A percentile compares a stretch with the other conserved stretches of the same genome.
Conservation (phyloP, 2,797 vertebrate genomes). For the Alauda arvensis region DNA sequence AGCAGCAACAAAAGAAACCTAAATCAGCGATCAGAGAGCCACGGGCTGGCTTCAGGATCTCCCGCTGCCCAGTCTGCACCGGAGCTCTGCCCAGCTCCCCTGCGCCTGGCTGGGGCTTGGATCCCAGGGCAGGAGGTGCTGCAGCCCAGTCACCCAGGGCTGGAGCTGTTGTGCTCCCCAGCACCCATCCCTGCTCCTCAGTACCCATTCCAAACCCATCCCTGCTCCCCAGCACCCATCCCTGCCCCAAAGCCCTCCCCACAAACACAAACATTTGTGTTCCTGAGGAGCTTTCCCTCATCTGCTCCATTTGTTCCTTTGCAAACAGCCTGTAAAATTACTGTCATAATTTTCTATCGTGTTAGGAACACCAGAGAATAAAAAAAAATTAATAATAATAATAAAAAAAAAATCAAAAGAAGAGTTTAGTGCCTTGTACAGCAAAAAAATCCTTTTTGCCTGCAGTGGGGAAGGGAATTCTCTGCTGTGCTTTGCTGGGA, state of each 20-base stretch:
- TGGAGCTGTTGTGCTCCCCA: not conserved
- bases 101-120: not conserved
- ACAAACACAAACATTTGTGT: not conserved
- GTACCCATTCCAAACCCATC: not conserved
- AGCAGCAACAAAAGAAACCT: too few relatives aligned
- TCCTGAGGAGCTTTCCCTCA: not conserved
- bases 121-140: not conserved
- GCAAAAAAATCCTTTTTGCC: not conserved
- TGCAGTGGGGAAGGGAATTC: not conserved
- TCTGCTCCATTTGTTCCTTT: not conserved
- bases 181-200: not conserved
- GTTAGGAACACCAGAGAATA: not conserved
- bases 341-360: not conserved
- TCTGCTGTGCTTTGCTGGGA: not conserved
- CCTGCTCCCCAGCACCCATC: not conserved
- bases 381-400: not conserved
- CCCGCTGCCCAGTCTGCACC: accelerated
- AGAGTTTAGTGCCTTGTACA: not conserved
- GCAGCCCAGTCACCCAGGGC: not conserved
- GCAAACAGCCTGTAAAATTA: not conserved
- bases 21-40: too few relatives aligned
- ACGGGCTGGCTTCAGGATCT: accelerated
- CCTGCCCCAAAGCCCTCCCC: not conserved
- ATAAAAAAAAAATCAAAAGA: not conserved
- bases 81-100: not conserved